Base-by-base conservation (phyloP, 1,140 invertebrate genomes). In the Acromyrmex charruanus region DNA sequence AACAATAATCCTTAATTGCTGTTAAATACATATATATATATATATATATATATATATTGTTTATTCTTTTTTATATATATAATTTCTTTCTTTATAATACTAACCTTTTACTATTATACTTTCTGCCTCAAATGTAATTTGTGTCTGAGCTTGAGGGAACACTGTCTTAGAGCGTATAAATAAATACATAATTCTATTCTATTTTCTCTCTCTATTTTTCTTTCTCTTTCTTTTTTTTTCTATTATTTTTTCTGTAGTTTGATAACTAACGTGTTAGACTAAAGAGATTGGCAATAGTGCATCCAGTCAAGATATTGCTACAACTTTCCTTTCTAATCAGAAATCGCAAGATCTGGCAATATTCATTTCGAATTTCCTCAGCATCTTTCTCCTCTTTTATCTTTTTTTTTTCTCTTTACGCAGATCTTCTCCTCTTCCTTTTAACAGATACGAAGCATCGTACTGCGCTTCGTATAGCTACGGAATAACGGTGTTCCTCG, bases 221-320 rank as follows among this genome's bases (percentile, higher is more conserved):
- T 49, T 0, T 49, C 4, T 31, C 9, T 31, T 5, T 71, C 35
- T 80, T 16, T 66, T 85, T 81, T 85, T 81, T 71, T 58, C 53
- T 58, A 39, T 84, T 61, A 55, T 86, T 77, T 63, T 72, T 86
- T 88, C 65, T 55, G 35, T 59, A 87, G 63, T 91, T 91, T 69
- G 39, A 35, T 75, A 88, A 91, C 72, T 88, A 87, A 44, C n/a
- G 61, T 51, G n/a, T 39, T 55, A 44, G 25, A 68, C 59, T 51
- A 39, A 21, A 51, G 21, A 59, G 66, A 39, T 53, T 59, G 53
- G 44, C 18, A 35, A n/a, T 68, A 75, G 3, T 31, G 3, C 3
- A 6, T 31, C 31, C 31, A 31, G 66, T 72, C 4, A 86, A 90
- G 81, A 81, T 90, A 86, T 88, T 66, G 71, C 53, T 25, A 86